phyloP scores from a whole-genome alignment of 2,113 vertebrate species.

The Mesembrinibis cayennensis region DNA sequence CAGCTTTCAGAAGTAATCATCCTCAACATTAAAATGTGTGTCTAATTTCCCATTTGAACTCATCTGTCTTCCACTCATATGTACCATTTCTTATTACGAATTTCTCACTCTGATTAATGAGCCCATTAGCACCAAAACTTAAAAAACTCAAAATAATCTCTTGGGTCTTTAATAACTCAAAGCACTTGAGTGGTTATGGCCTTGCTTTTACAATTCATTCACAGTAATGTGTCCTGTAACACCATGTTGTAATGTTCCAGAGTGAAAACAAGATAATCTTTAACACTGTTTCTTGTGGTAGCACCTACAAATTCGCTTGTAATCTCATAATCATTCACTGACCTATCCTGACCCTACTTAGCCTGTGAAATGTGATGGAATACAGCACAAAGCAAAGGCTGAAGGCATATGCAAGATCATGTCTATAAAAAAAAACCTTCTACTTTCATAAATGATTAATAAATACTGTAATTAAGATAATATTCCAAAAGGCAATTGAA shows the following conservation, averaged over 20 bases:
- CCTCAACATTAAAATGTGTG: background rate
- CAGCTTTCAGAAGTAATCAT: slow-evolving; percentile 27
- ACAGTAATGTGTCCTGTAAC: background rate
- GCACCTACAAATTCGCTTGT: background rate
- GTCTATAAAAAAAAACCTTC: background rate
- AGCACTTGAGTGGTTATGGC: background rate
- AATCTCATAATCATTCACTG: background rate
- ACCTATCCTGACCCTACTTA: background rate
- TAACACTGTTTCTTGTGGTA: background rate
- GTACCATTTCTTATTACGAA: background rate
- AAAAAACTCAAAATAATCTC: background rate
- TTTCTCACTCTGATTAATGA: slow-evolving; percentile 30
- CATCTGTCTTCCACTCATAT: background rate
- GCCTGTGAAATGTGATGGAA: background rate
- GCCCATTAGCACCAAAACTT: background rate
- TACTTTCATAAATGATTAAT: background rate
- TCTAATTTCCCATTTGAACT: slow-evolving; percentile 9
- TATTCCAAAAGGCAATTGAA: background rate
- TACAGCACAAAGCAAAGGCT: background rate
- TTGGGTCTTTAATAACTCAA: background rate
- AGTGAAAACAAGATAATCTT: background rate
- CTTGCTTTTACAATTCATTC: background rate
- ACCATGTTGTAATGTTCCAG: background rate
- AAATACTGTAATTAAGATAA: background rate
- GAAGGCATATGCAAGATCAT: background rate